phyloP scores from a whole-genome alignment of 2,797 vertebrate species.

The Lepidocolaptes lacrymiger region DNA sequence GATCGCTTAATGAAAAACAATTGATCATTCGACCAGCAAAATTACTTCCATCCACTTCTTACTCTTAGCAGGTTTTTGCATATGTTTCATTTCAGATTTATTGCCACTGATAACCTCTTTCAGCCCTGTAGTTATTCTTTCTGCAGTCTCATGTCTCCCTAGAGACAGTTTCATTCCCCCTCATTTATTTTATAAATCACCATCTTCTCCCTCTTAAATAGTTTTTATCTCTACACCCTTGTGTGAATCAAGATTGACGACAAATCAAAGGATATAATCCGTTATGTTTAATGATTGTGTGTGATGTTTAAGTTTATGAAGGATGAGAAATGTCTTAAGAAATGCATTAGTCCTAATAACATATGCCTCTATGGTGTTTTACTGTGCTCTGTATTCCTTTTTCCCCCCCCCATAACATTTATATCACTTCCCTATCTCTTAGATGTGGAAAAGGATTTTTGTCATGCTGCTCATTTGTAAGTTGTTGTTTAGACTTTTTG shows the following conservation, averaged over 20 bases:
- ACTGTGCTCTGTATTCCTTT: not conserved
- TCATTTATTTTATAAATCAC: conserved; percentile 29
- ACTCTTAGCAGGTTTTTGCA: not conserved
- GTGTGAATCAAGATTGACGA: not conserved
- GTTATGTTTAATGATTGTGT: not conserved
- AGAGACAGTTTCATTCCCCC: not conserved
- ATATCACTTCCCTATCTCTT: not conserved
- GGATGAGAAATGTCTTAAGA: not conserved
- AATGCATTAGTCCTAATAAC: not conserved
- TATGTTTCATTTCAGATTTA: conserved; percentile 26
- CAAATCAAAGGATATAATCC: not conserved
- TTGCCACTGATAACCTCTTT: not conserved
- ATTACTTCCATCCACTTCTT: not conserved
- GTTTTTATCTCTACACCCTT: not conserved
- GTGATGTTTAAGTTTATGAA: not conserved
- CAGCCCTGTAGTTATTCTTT: not conserved
- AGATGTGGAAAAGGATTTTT: not conserved
- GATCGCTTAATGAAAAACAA: not conserved
- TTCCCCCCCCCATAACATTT: not conserved
- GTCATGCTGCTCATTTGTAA: not conserved
- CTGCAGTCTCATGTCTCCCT: not conserved
- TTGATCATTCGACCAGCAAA: not conserved
- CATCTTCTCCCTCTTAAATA: not conserved
- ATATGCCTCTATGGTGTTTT: not conserved
- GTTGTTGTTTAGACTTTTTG: not conserved